These are phyloP conservation scores for Drosophila nigromelanica DNA, from an alignment of 1,140 invertebrate genomes.

Conservation along the genomic window DNA sequence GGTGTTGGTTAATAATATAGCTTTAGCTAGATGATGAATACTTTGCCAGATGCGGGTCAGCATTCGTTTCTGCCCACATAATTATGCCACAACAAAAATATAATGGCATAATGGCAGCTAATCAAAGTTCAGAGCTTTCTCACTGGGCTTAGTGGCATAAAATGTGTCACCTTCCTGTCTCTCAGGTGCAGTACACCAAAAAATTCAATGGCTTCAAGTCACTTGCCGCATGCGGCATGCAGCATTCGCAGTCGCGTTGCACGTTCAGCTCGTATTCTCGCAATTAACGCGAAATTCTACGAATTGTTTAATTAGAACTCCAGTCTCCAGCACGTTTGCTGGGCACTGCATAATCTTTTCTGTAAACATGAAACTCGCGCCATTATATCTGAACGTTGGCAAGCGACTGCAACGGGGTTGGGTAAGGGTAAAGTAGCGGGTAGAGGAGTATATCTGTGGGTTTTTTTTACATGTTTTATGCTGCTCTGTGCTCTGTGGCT, in stretches of 20 bases:
- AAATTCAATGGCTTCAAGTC: slow-evolving; percentile 2
- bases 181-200: slow-evolving; percentile 12
- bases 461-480: slow-evolving; percentile 56
- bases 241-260: slow-evolving; percentile 33
- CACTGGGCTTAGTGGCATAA: slow-evolving; percentile 26
- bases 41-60: slow-evolving; percentile 37
- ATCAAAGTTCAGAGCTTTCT: slow-evolving; percentile 61
- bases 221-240: not conserved
- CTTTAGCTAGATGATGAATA: slow-evolving; percentile 6
- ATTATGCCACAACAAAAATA: slow-evolving; percentile 8
- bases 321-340: slow-evolving; percentile 58
- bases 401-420: too few species aligned
- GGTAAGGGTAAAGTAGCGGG: slow-evolving; percentile 11
- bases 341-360: slow-evolving; percentile 78
- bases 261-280: slow-evolving; percentile 81
- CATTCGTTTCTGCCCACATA: slow-evolving; percentile 23
- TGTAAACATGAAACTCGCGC: slow-evolving; percentile 84
- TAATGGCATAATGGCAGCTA: slow-evolving; percentile 37
- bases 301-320: slow-evolving; percentile 84
- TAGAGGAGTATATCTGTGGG: slow-evolving; percentile 15
- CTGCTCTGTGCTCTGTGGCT: slow-evolving; percentile 56
- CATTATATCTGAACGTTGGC: slow-evolving; percentile 71
- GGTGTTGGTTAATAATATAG: slow-evolving; percentile 60
- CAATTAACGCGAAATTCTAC: slow-evolving; percentile 84
- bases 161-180: slow-evolving; percentile 53